phyloP scores from a whole-genome alignment of 2,888 invertebrate genomes.

The Polymixis flavicincta region DNA sequence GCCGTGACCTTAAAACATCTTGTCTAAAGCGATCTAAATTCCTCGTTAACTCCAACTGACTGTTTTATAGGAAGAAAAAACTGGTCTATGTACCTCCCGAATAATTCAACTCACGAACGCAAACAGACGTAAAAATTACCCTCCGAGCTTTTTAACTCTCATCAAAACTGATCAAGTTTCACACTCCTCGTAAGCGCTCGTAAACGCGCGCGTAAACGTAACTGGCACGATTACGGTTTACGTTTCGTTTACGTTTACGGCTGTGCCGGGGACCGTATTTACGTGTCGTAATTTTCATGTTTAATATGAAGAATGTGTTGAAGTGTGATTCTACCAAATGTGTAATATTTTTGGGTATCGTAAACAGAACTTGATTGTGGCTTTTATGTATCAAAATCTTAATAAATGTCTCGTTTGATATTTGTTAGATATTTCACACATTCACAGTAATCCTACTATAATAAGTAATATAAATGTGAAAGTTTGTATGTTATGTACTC shows the following conservation, averaged over 20 bases:
- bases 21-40: not conserved
- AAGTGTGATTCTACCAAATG: conserved; percentile 33
- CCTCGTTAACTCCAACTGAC: not conserved
- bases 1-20: too few species aligned
- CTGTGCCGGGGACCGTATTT: conserved; percentile 68
- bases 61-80: not conserved
- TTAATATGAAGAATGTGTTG: conserved; percentile 52
- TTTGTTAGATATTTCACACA: not conserved
- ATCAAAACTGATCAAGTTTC: conserved; percentile 61
- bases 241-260: conserved; percentile 76
- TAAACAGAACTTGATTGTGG: conserved; percentile 8
- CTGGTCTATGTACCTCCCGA: not conserved
- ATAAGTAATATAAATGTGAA: too few species aligned
- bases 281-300: conserved; percentile 67
- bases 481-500: too few species aligned
- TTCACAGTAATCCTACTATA: too few species aligned
- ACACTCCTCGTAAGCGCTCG: conserved; percentile 67
- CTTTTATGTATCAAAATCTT: not conserved
- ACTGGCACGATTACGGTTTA: conserved; percentile 72
- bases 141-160: conserved; percentile 41
- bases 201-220: conserved; percentile 73
- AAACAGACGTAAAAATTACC: conserved; percentile 41
- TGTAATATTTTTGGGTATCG: conserved; percentile 23
- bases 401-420: not conserved
- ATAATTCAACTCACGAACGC: conserved; percentile 34